Conservation (phyloP, 2,888 invertebrate species). For the Eupithecia insigniata region DNA sequence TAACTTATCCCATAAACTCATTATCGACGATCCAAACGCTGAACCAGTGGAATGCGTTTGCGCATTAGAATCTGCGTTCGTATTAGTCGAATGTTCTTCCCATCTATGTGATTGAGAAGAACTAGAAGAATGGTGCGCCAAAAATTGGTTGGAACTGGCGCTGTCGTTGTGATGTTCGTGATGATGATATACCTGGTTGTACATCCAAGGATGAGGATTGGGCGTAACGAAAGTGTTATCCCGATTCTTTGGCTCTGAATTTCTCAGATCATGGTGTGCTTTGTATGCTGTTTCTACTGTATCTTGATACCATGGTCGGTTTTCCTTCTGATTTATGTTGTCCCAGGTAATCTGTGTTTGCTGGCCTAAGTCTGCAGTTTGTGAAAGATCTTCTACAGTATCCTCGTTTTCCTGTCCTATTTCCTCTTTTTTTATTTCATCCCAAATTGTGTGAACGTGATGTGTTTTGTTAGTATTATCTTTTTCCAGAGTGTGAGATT, state of each 20-base stretch:
- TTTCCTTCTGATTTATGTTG: slow-evolving; percentile 36
- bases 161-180: slow-evolving; percentile 15
- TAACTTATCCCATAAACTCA: slow-evolving; percentile 53
- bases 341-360: slow-evolving; percentile 38
- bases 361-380: slow-evolving; percentile 38
- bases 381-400: slow-evolving; percentile 27
- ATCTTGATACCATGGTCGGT: slow-evolving; percentile 24
- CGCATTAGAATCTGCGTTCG: slow-evolving; percentile 20
- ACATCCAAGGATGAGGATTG: slow-evolving; percentile 37
- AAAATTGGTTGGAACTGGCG: slow-evolving; percentile 21
- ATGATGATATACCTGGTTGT: slow-evolving; percentile 28
- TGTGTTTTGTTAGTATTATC: slow-evolving; percentile 25
- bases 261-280: slow-evolving; percentile 13
- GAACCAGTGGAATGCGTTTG: slow-evolving; percentile 17
- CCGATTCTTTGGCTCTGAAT: slow-evolving; percentile 8
- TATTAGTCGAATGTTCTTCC: slow-evolving; percentile 31
- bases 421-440: slow-evolving; percentile 34
- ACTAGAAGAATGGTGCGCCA: slow-evolving; percentile 27
- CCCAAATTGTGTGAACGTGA: slow-evolving; percentile 29
- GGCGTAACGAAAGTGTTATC: slow-evolving; percentile 12
- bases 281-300: slow-evolving; percentile 14
- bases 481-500: slow-evolving; percentile 27
- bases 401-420: slow-evolving; percentile 28
- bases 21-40: slow-evolving; percentile 38
- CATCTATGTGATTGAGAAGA: slow-evolving; percentile 31